phyloP scores from a whole-genome alignment of 1,140 invertebrate genomes.

The Orchesella cincta region DNA sequence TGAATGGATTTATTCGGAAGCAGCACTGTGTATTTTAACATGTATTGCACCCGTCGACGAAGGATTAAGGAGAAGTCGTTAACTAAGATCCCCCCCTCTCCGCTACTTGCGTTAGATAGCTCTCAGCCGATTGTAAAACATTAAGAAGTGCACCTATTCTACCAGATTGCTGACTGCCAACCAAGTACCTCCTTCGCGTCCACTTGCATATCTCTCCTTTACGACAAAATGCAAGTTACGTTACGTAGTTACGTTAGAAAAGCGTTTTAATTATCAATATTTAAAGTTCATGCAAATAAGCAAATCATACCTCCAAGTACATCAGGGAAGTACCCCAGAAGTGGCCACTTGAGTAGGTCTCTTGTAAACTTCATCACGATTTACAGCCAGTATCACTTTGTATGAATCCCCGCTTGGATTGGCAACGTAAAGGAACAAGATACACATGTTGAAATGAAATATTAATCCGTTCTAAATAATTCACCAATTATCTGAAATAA shows the following conservation, averaged over 20 bases:
- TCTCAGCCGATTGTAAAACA: slow-evolving; percentile 57
- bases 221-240: too few relatives aligned
- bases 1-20: slow-evolving; percentile 67
- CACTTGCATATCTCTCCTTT: slow-evolving; percentile 71
- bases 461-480: too few relatives aligned
- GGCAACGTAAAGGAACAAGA: slow-evolving; percentile 70
- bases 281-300: slow-evolving; percentile 1
- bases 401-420: slow-evolving; percentile 62
- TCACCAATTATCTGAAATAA: too few relatives aligned
- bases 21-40: slow-evolving; percentile 60
- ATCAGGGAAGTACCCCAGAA: slow-evolving; percentile 65
- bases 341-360: slow-evolving; percentile 65
- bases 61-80: slow-evolving; percentile 63
- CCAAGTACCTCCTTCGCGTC: slow-evolving; percentile 76
- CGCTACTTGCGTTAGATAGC: slow-evolving; percentile 46
- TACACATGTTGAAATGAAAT: slow-evolving; percentile 72
- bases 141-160: slow-evolving; percentile 70
- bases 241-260: too few relatives aligned
- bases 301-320: slow-evolving; percentile 69
- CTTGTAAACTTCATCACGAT: slow-evolving; percentile 75
- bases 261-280: neutral
- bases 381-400: slow-evolving; percentile 72
- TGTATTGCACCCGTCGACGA: slow-evolving; percentile 59
- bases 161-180: slow-evolving; percentile 65
- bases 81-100: slow-evolving; percentile 67